These are phyloP conservation scores for Gonioctena quinquepunctata DNA, from an alignment of 1,140 invertebrate species.

Conservation along the genomic window DNA sequence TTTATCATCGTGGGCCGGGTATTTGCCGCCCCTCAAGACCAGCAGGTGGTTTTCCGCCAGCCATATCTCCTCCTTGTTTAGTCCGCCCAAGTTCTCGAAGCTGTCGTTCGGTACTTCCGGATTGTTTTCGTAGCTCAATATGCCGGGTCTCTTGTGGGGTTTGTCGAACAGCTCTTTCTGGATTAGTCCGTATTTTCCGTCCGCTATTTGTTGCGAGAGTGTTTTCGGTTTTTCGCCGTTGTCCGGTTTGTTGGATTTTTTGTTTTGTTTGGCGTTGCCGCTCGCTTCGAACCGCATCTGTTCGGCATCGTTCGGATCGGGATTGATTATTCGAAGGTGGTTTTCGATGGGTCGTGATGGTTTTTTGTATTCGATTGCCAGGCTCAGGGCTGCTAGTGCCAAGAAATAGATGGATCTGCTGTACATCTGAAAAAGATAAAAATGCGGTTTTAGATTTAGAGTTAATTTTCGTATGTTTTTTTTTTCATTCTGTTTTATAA, in stretches of 20 bases:
- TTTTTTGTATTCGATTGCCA: constrained; percentile 24
- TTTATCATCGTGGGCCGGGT: constrained; percentile 59
- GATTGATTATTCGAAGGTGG: constrained; percentile 57
- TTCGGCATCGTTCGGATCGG: constrained; percentile 52
- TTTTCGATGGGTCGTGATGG: constrained; percentile 62
- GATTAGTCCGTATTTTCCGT: constrained; percentile 87
- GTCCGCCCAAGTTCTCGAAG: constrained; percentile 75
- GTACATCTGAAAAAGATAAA: constrained; percentile 27
- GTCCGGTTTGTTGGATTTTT: constrained; percentile 54
- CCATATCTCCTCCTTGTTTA: constrained; percentile 86
- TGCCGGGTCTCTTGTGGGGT: constrained; percentile 71
- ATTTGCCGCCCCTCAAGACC: constrained; percentile 77
- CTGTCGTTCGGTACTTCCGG: constrained; percentile 79
- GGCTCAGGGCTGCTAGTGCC: not conserved
- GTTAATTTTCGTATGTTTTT: too few species aligned
- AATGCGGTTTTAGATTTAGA: too few species aligned
- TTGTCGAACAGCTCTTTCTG: constrained; percentile 79
- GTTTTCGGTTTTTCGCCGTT: constrained; percentile 80
- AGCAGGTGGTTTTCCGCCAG: constrained; percentile 85
- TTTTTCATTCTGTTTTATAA: too few species aligned
- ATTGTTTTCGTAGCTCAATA: constrained; percentile 78
- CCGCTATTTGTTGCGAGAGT: constrained; percentile 80
- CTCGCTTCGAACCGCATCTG: constrained; percentile 48
- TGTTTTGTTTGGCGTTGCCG: constrained; percentile 64
- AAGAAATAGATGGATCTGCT: not conserved